Percentiles rank a stretch among this genome's conserved stretches.
phyloP scores from a whole-genome alignment of 2,888 invertebrate species.

The Aphodius granarius region DNA sequence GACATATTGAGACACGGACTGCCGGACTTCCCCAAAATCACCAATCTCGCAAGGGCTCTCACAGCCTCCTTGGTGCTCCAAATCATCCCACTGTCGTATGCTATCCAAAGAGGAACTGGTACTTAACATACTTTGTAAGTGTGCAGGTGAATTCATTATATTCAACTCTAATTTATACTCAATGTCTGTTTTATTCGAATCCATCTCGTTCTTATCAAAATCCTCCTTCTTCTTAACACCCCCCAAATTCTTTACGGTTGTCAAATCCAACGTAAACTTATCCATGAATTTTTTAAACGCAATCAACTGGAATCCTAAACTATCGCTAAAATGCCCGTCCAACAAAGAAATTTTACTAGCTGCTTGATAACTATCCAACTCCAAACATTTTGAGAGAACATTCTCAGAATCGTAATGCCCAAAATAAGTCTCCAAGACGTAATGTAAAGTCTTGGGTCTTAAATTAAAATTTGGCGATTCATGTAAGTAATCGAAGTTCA shows the following conservation, averaged over 20 bases:
- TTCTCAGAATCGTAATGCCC: constrained; percentile 52
- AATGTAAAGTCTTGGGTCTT: constrained; percentile 51
- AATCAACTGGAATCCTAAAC: constrained; percentile 50
- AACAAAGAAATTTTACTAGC: constrained; percentile 52
- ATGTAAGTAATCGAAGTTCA: constrained; percentile 36
- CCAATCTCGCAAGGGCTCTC: constrained; percentile 50
- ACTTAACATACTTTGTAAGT: constrained; percentile 42
- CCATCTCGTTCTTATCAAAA: constrained; percentile 26
- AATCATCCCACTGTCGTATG: constrained; percentile 52
- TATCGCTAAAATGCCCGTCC: constrained; percentile 52
- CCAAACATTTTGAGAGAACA: constrained; percentile 47
- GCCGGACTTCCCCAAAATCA: constrained; percentile 46
- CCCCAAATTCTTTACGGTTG: constrained; percentile 36
- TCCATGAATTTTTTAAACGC: constrained; percentile 50
- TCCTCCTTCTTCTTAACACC: constrained; percentile 8
- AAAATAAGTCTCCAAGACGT: constrained; percentile 48
- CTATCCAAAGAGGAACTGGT: constrained; percentile 53
- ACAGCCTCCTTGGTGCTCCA: constrained; percentile 52
- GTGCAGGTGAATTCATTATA: constrained; percentile 42
- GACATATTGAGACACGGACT: constrained; percentile 50
- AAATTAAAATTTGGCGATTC: constrained; percentile 38
- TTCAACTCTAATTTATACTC: constrained; percentile 35
- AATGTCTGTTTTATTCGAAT: constrained; percentile 29
- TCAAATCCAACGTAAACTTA: constrained; percentile 40
- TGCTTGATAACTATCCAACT: constrained; percentile 49